Base-by-base conservation (phyloP, 2,888 invertebrate species). In the Sminthurides aquaticus region DNA sequence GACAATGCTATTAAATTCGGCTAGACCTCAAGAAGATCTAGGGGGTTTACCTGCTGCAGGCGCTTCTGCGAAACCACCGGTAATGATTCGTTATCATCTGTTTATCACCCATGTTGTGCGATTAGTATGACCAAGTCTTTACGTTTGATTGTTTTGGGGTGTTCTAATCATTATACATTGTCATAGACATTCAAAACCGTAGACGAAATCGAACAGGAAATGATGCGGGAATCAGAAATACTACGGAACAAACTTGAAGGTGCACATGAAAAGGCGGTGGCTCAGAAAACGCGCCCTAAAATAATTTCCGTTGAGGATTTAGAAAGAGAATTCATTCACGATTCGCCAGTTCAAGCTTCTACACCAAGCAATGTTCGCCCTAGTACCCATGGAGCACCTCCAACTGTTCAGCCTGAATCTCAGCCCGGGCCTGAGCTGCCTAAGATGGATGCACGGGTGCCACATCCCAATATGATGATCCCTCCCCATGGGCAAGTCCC, bases 171-270 rank as follows among this genome's bases (percentile, higher is more conserved):
- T n/a, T n/a, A n/a, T n/a, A n/a, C n/a, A n/a, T n/a, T n/a, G n/a
- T n/a, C 54, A 1, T 24, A 71, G 73, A 69, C 68, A 25, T 71
- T 72, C 62, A 70, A 71, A 66, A 74, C 74, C 22, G 69, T 74
- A 2, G 74, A 74, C 48, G 74, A 74, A 67, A 65, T 74, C 22
- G 74, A 74, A 57, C 57, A 71, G 15, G 72, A 74, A 62, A 64
- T 74, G 49, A 25, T 74, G 8, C 65, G 71, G 49, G 72, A 66
- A 1, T 64, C 60, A n/a, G 48, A 49, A 15, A 48, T 29, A 3
- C 8, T 20, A 52, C 8, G 26, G 20, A 43, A 55, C 25, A 11
- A 55, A 64, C 15, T 5, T 56, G 49, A 65, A 18, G 67, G 54
- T 26, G 22, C 20, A 8, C 49, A 43, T 25, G 54, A 54, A 56